Evolutionary conservation across 30 jellyfish, hydroid and myxozoan species (phyloP), one percentile per base, ranked within the genome.

Genomic region (Haliclystus octoradiatus): DNA sequence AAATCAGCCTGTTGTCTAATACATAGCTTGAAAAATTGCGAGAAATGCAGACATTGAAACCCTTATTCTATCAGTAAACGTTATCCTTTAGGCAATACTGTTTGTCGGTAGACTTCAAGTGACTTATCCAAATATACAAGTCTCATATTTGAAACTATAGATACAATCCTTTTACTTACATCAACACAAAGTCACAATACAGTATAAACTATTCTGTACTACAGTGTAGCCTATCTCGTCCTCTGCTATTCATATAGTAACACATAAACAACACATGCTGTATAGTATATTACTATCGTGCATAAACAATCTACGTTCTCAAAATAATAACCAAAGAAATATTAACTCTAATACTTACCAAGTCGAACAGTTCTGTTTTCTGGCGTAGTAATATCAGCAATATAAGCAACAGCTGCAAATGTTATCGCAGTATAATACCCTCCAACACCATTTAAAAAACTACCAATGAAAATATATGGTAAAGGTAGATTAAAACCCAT

Each of bases 371-470:
- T 71, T 68, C 90, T 61, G 5, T 77, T 66, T 23, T 77, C 82
- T 12, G 50, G 49, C 27, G 31, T 73, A 2, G 96, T 85, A 0
- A 82, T 73, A 30, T 85, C 96, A 5, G 96, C 96, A 67, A 78
- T 61, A 63, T 71, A 77, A 14, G 96, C 84, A 67, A 71, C 57
- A 0, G 68, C 73, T 12, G 79, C 77, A 70, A 85, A 62, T 9
- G 65, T 22, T 19, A 78, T 62, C 19, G 93, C 93, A 12, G 90
- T 77, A 33, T 65, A 72, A 40, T 52, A 68, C 13, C 96, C 96
- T 33, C 93, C 96, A 22, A 85, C 26, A 9, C 96, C 96, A 68
- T 68, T 78, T n/a, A 73, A 66, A 63, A 78, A 69, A 26, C 49
- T 50, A 14, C 91, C 96, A 49, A 85, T 52, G 64, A 46, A 78